Base-by-base conservation (phyloP, 2,888 invertebrate genomes). In the Aphidoletes aphidimyza region DNA sequence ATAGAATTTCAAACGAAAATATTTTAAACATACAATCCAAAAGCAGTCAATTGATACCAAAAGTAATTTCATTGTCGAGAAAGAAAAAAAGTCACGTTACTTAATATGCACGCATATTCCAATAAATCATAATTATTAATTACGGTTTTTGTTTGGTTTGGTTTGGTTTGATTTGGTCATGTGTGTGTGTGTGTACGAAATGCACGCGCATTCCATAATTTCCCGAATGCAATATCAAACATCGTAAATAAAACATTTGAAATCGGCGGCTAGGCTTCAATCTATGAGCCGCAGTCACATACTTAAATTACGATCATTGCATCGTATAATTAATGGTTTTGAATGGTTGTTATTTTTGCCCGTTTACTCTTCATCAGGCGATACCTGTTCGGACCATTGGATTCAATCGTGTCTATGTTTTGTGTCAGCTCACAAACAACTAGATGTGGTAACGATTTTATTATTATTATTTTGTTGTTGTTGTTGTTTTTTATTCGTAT, bases 241-340 rank as follows among this genome's bases (percentile, higher is more conserved):
- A n/a, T 54, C 54, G 26, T 54, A 54, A 54, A 54, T 54, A 6
- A n/a, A 54, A 54, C 54, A 54, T 54, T 54, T 54, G 54, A 26
- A 8, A 8, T 17, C 9, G 49, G 3, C 49, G 42, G 8, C 8
- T 42, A 14, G 42, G n/a, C n/a, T n/a, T n/a, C 42, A 14, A 42
- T 6, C 42, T 42, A 42, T 6, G 26, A 17, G 54, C 5, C 22
- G 5, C 5, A 6, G 26, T 47, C 47, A 19, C 54, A 54, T 8
- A 54, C 22, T 54, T 54, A 26, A 54, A 54, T 54, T 54, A 54
- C 54, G 54, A 54, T 26, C 54, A 11, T 54, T 54, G 54, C 54
- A 54, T 54, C 54, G 26, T 54, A 54, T 54, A 54, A 54, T 54
- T 54, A 54, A 54, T 54, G 54, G 54, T 26, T 54, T 54, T 5